Percentiles rank a stretch among this genome's conserved stretches.
These are phyloP conservation scores for Amazona vittata DNA, from an alignment of 2,113 vertebrate genomes.

Conservation along the genomic window DNA sequence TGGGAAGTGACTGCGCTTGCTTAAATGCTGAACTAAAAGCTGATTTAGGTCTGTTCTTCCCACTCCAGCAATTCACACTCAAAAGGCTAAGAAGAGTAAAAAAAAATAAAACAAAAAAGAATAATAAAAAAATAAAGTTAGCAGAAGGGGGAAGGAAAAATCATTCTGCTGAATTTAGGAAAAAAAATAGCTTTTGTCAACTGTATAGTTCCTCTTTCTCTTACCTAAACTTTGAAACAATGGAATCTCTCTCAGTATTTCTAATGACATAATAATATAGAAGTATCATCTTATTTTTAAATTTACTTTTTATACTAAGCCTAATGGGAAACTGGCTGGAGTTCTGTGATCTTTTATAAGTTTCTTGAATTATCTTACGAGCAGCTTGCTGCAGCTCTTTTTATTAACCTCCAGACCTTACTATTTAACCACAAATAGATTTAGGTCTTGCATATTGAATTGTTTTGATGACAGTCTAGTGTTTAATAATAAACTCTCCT, in stretches of 20 bases:
- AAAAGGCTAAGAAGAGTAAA: background rate
- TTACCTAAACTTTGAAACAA: background rate
- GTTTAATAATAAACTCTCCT: constrained; percentile 48
- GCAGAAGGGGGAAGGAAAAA: background rate
- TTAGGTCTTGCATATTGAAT: constrained; percentile 56
- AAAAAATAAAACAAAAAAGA: background rate
- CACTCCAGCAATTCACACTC: background rate
- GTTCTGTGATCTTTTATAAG: background rate
- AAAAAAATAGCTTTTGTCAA: background rate
- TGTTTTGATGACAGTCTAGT: constrained; percentile 49
- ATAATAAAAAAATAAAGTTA: background rate
- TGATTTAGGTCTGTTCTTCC: constrained; percentile 54
- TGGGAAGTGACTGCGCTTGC: too few species aligned
- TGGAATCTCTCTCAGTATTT: background rate
- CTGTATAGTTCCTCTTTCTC: background rate
- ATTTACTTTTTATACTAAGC: background rate
- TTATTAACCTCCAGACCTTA: constrained; percentile 54
- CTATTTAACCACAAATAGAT: constrained; percentile 67
- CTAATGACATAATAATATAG: background rate
- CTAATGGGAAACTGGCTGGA: constrained; percentile 12
- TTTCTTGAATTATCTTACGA: constrained; percentile 37
- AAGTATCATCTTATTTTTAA: background rate
- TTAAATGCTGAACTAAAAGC: constrained; percentile 52
- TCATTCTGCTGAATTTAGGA: background rate
- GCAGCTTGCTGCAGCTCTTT: constrained; percentile 52